Evolutionary conservation across 2,797 vertebrate species (phyloP).

Genomic region (Champsocephalus gunnari): DNA sequence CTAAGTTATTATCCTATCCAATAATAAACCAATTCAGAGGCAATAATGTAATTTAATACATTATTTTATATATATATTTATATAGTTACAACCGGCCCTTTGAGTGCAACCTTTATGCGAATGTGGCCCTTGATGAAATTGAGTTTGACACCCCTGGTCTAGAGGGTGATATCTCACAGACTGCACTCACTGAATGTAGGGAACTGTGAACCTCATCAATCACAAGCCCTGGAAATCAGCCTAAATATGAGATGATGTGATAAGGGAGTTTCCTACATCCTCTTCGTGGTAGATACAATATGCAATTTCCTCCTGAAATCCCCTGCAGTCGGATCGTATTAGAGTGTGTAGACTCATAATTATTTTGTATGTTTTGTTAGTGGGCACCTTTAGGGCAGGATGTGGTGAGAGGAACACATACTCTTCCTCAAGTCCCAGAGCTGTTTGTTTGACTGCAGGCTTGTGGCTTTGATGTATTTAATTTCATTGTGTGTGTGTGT

Average conservation of each 20-base stretch:
- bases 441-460: conserved; percentile 62
- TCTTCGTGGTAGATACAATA: conserved; percentile 23
- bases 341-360: conserved; percentile 61
- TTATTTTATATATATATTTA: too few species aligned
- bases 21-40: too few species aligned
- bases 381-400: conserved; percentile 57
- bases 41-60: too few species aligned
- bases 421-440: conserved; percentile 52
- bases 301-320: conserved; percentile 42
- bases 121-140: too few species aligned
- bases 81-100: too few species aligned
- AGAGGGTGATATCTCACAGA: conserved; percentile 10
- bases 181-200: conserved; percentile 18
- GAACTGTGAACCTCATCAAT: conserved; percentile 30
- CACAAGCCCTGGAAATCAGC: conserved; percentile 20
- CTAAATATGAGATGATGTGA: conserved; percentile 40
- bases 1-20: too few species aligned
- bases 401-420: conserved; percentile 64
- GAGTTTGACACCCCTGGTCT: too few species aligned
- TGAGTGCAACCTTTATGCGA: too few species aligned
- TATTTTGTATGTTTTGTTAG: conserved; percentile 60
- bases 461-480: conserved; percentile 59
- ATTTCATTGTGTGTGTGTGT: conserved; percentile 43
- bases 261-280: conserved; percentile 29
- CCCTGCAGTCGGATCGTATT: conserved; percentile 48